Evolutionary conservation across 2,113 vertebrate species (phyloP).

Genomic region (Dicaeum eximium): DNA sequence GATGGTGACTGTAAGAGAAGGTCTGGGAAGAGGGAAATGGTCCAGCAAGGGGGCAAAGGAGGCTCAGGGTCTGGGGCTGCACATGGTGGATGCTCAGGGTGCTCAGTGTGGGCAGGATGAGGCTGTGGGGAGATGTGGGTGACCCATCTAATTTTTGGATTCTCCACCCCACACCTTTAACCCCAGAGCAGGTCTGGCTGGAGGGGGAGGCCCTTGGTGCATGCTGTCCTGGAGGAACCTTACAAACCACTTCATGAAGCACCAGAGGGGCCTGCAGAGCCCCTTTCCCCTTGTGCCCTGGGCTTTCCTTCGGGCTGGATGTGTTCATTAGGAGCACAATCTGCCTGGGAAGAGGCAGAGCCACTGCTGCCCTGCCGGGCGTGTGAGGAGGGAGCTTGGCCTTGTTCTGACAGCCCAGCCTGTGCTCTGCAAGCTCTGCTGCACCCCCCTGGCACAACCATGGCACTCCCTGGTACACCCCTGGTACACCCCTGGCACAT

Average conservation of each 20-base stretch:
- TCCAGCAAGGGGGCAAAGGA: neutral
- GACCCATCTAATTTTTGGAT: neutral
- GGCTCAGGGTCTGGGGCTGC: neutral
- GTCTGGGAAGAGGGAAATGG: neutral
- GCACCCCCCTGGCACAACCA: neutral
- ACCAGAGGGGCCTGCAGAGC: neutral
- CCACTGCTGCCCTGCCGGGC: neutral
- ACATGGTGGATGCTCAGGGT: neutral
- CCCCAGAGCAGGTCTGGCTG: neutral
- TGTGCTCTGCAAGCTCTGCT: neutral
- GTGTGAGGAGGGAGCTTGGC: neutral
- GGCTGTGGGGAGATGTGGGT: neutral
- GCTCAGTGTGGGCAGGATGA: neutral
- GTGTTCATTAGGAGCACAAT: rapidly evolving
- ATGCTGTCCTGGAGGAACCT: neutral
- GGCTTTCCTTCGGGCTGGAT: rapidly evolving
- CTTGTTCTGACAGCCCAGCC: rapidly evolving
- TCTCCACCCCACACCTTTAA: neutral
- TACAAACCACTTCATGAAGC: neutral
- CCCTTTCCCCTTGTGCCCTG: neutral
- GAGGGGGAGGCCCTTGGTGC: neutral
- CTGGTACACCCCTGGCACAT: neutral
- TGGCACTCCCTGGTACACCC: neutral
- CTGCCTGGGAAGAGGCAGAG: neutral
- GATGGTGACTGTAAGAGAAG: neutral